These are phyloP conservation scores for Heliconius congener DNA, from an alignment of 1,140 invertebrate genomes.

Conservation along the genomic window DNA sequence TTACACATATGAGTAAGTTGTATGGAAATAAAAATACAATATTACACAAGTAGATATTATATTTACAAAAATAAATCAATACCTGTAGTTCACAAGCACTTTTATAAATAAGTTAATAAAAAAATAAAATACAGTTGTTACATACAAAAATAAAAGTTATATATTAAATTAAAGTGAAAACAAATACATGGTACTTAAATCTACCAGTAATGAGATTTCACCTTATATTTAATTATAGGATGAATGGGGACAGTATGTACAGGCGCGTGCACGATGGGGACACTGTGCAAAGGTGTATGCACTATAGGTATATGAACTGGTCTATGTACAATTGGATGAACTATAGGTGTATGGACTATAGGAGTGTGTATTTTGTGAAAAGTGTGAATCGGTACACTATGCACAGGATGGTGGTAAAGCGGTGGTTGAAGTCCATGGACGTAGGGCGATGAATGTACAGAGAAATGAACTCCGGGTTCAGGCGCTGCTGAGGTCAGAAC, in stretches of 20 bases:
- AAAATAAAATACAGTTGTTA: too few species aligned
- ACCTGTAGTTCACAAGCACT: too few species aligned
- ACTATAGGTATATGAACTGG: conserved; percentile 4
- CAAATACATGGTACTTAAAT: conserved; percentile 18
- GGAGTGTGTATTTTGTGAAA: conserved; percentile 14
- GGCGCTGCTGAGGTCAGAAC: conserved; percentile 24
- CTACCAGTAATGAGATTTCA: conserved; percentile 49
- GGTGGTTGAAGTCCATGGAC: conserved; percentile 16
- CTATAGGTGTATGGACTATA: conserved; percentile 9
- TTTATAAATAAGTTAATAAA: too few species aligned
- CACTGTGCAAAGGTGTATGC: conserved; percentile 27
- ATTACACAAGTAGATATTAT: too few species aligned
- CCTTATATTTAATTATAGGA: conserved; percentile 47
- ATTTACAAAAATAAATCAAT: too few species aligned
- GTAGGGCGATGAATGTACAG: conserved; percentile 28
- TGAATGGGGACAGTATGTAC: conserved; percentile 10
- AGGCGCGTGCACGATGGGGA: conserved; percentile 37
- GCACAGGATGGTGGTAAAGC: conserved; percentile 15
- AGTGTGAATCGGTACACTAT: conserved; percentile 10
- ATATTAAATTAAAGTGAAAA: not conserved
- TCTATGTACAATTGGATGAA: conserved; percentile 20
- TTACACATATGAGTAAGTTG: too few species aligned
- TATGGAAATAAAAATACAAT: too few species aligned
- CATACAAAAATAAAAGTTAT: not conserved
- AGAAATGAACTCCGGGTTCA: conserved; percentile 33